Base-by-base conservation (phyloP, 1,140 invertebrate species). In the Philotrypesis tridentata region DNA sequence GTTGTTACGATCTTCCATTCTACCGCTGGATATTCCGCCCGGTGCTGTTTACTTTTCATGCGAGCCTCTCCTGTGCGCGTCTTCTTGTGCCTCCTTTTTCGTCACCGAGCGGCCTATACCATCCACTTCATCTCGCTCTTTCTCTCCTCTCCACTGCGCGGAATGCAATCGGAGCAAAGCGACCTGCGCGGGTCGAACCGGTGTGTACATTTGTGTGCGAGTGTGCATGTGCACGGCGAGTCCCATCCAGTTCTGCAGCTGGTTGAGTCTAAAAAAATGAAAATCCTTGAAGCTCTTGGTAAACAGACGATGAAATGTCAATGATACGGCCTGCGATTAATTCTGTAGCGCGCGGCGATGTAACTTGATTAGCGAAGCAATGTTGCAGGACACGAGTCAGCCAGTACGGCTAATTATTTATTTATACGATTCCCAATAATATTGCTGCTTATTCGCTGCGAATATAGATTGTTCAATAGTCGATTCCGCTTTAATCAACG, bases 141-240 rank as follows among this genome's bases (percentile, higher is more conserved):
- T 70, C 27, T 85, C 79, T 87, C 81, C 70, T 79, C 74, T 78
- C 82, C 84, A 73, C 68, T 75, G 61, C 82, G n/a, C n/a, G 87
- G 87, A 89, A 89, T 89, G 87, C 87, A 89, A 89, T 87, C 85
- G 85, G 87, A 89, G 87, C 87, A 89, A 86, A 85, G 85, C 83
- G 85, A 88, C 61, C 55, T 29, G 63, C 79, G 71, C 74, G 40
- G 71, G 72, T 40, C 73, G 65, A 81, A 76, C 40, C 73, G 23
- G 73, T 76, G 72, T 61, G 72, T 74, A 25, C 14, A n/a, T 73
- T 17, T 40, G 9, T 17, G 9, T 31, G 21, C 43, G 48, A 5
- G 29, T 74, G 33, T 21, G 17, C 67, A 21, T 74, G 8, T 74
- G 55, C 23, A 60, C 43, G 71, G 37, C 21, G 60, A 68, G 29